Percentiles rank a stretch among this genome's conserved stretches.
phyloP scores from a whole-genome alignment of 2,797 vertebrate species.

The Myiothlypis coronata region DNA sequence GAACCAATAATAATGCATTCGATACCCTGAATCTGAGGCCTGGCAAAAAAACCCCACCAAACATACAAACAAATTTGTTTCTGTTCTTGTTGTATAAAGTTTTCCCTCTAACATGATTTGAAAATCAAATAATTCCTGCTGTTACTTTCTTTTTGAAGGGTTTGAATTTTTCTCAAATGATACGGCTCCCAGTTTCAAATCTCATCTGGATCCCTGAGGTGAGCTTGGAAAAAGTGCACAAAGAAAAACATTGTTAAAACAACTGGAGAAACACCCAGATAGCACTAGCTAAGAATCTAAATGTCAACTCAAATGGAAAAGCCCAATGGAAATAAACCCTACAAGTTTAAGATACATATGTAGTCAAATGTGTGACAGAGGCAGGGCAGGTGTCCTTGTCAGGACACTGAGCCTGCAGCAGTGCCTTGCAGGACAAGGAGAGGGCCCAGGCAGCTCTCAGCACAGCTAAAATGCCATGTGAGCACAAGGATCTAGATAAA shows the following conservation, averaged over 20 bases:
- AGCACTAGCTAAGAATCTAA: not conserved
- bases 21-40: slow-evolving; percentile 26
- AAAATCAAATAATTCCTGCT: slow-evolving; percentile 13
- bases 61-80: not conserved
- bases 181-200: not conserved
- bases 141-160: slow-evolving; percentile 15
- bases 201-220: not conserved
- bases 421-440: not conserved
- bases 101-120: slow-evolving; percentile 1
- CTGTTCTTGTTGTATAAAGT: not conserved
- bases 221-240: not conserved
- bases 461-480: not conserved
- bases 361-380: not conserved
- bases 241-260: not conserved
- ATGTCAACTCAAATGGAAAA: not conserved
- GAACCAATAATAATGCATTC: slow-evolving; percentile 50
- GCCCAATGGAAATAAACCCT: not conserved
- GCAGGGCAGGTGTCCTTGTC: not conserved
- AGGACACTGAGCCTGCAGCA: not conserved
- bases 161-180: not conserved
- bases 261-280: not conserved
- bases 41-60: not conserved
- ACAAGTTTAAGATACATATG: not conserved
- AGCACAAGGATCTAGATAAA: not conserved
- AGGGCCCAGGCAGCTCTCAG: not conserved